Conservation (phyloP, 30 jellyfish, hydroid and myxozoan genomes). For the Sanderia malayensis region DNA sequence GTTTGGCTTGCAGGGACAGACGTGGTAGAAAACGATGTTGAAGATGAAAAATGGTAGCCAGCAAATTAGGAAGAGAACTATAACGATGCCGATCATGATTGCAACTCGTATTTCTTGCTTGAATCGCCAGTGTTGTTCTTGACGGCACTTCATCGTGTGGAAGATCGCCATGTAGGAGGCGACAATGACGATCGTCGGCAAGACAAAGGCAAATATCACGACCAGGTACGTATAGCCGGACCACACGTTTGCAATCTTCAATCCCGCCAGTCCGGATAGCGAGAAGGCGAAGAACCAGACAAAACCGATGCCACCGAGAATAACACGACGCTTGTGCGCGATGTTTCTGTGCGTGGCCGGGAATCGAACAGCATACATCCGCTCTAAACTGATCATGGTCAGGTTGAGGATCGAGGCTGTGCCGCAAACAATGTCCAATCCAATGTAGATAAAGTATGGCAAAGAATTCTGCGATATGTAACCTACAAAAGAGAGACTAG, state of each 20-base stretch:
- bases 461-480: constrained; percentile 21
- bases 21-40: constrained; percentile 54
- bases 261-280: constrained; percentile 43
- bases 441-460: constrained; percentile 42
- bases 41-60: constrained; percentile 79
- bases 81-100: constrained; percentile 75
- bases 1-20: constrained; percentile 50
- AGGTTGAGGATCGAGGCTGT: constrained; percentile 66
- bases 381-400: constrained; percentile 59
- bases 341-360: constrained; percentile 69
- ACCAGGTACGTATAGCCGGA: constrained; percentile 48
- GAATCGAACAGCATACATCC: constrained; percentile 69
- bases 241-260: constrained; percentile 59
- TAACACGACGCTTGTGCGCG: constrained; percentile 56
- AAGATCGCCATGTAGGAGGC: constrained; percentile 55
- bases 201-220: constrained; percentile 57
- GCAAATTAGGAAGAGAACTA: constrained; percentile 65
- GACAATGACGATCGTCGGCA: constrained; percentile 57
- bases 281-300: constrained; percentile 60
- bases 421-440: constrained; percentile 74
- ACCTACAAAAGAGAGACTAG: constrained; percentile 23
- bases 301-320: constrained; percentile 33
- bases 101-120: constrained; percentile 82
- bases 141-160: constrained; percentile 51
- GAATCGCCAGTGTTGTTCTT: constrained; percentile 57